phyloP scores from a whole-genome alignment of 2,888 invertebrate genomes.

The Molanna angustata region DNA sequence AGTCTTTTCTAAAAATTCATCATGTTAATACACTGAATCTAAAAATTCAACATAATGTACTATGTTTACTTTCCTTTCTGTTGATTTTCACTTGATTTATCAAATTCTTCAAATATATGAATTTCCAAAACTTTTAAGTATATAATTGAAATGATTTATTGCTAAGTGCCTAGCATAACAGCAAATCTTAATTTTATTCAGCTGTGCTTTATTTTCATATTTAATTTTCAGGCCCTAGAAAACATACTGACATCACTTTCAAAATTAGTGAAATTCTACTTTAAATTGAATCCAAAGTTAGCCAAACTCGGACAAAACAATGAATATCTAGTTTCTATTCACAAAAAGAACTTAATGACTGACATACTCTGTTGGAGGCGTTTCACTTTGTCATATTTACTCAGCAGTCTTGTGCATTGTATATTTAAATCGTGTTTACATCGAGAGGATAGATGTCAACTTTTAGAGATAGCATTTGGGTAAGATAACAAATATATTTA shows the following conservation, averaged over 20 bases:
- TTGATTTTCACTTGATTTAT: too few species aligned
- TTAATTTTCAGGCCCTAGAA: constrained; percentile 54
- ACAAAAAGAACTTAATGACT: constrained; percentile 54
- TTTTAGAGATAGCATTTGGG: constrained; percentile 57
- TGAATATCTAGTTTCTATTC: constrained; percentile 44
- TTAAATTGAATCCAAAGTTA: constrained; percentile 52
- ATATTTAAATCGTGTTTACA: constrained; percentile 54
- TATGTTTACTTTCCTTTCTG: too few species aligned
- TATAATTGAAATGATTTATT: too few species aligned
- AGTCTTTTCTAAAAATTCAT: too few species aligned
- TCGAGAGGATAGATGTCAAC: constrained; percentile 57
- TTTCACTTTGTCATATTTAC: constrained; percentile 55
- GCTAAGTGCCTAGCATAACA: neutral
- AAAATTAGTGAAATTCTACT: constrained; percentile 53
- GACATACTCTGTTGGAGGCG: constrained; percentile 54
- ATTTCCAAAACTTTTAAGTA: too few species aligned
- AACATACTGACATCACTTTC: constrained; percentile 55
- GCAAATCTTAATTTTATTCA: constrained; percentile 5
- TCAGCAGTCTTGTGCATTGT: constrained; percentile 54
- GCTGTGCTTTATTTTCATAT: constrained; percentile 11
- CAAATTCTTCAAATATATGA: too few species aligned
- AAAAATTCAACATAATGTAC: too few species aligned
- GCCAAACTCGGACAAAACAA: constrained; percentile 44
- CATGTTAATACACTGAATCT: too few species aligned
- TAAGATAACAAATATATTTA: too few species aligned